Evolutionary conservation across 1,140 invertebrate species (phyloP).

Genomic region (Drosophila kepulauana): DNA sequence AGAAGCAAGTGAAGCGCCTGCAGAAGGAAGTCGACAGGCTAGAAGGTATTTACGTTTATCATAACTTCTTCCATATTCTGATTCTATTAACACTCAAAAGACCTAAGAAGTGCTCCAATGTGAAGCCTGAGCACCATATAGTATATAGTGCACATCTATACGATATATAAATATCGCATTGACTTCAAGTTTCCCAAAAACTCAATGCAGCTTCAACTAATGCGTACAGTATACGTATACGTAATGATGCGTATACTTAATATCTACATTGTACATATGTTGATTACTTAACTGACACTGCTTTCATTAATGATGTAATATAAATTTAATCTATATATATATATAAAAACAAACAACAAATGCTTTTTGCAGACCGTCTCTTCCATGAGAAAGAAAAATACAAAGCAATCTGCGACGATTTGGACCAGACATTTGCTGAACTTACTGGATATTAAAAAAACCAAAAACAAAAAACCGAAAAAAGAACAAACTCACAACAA

Average conservation of each 20-base stretch:
- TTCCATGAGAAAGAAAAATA: conserved; percentile 98
- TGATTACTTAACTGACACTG: conserved; percentile 40
- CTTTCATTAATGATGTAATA: conserved; percentile 69
- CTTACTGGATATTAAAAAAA: conserved; percentile 92
- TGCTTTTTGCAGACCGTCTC: conserved; percentile 93
- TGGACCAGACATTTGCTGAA: conserved; percentile 98
- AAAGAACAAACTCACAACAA: conserved; percentile 44
- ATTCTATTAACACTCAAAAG: not conserved
- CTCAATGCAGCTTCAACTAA: conserved; percentile 53
- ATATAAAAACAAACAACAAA: conserved; percentile 69
- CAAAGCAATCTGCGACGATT: conserved; percentile 98
- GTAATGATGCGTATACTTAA: conserved; percentile 7
- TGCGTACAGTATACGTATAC: conserved; percentile 33
- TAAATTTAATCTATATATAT: conserved; percentile 52
- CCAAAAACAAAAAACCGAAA: conserved; percentile 46
- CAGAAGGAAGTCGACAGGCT: conserved; percentile 99
- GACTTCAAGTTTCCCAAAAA: conserved; percentile 12
- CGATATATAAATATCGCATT: conserved; percentile 44
- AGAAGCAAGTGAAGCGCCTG: conserved; percentile 99
- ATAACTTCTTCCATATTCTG: too few relatives aligned
- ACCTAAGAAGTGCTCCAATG: conserved; percentile 9
- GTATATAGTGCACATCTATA: not conserved
- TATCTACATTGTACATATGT: conserved; percentile 44
- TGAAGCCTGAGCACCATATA: conserved; percentile 17
- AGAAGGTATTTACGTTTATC: conserved; percentile 92